Base-by-base conservation (phyloP, 2,113 vertebrate species). In the Anarrhichthys ocellatus region DNA sequence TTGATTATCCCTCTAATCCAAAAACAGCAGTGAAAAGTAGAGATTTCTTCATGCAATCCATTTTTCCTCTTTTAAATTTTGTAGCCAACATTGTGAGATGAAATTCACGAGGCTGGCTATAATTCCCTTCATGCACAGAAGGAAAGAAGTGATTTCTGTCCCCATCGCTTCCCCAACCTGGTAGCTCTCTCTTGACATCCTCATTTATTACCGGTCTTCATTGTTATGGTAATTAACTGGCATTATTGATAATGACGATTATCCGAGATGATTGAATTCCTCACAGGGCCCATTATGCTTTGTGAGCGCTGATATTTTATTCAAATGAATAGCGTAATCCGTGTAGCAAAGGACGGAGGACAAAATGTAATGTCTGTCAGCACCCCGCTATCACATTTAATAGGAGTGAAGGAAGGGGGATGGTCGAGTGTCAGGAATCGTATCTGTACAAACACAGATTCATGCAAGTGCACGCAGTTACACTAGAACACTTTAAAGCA, bases 161-260 rank as follows among this genome's bases (percentile, higher is more conserved):
- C 75, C 61, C 64, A 52, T 77, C 78, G 80, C 84, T 87, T 85
- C 65, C 73, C 5, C 22, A 88, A 91, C 86, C 84, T 88, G 81
- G 82, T 71, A 83, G 85, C 85, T 76, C 74, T 75, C 78, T 90
- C 88, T 89, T 89, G 89, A 91, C 87, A 90, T 93, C 61, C 73
- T 88, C 86, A 93, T 94, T 94, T 92, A 92, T 93, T 92, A 93
- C 86, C 78, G 83, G 56, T 84, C 89, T 91, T 92, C 88, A 92
- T 93, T 94, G 93, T 92, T 92, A 93, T 94, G 93, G 88, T 95
- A 95, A 95, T 95, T 94, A 95, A 94, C 88, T 90, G 90, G 90
- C 89, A 92, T 93, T 94, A 94, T 95, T 94, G 92, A 93, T 94
- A 92, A 95, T 93, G 91, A 94, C 90, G 89, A 93, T 94, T 88